These are phyloP conservation scores for Galaxias olidus DNA, from an alignment of 2,797 vertebrate species.

Conservation along the genomic window DNA sequence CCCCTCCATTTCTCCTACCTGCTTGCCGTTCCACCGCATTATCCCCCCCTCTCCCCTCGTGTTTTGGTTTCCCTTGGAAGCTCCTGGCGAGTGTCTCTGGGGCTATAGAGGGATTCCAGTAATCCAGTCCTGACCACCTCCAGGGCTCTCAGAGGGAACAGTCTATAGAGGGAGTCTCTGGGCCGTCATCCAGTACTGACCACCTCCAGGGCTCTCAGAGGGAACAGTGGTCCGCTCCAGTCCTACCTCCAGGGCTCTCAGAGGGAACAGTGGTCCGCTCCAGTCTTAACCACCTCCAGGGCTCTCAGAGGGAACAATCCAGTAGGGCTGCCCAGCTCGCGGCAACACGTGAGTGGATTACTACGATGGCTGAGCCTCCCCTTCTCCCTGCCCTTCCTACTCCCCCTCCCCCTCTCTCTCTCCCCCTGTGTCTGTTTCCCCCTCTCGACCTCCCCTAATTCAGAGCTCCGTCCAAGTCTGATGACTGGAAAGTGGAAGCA, in stretches of 20 bases:
- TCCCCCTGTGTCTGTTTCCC: background rate
- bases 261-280: constrained; percentile 10
- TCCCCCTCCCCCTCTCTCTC: constrained; percentile 5
- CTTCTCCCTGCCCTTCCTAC: constrained; percentile 6
- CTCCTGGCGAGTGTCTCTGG: too few species aligned
- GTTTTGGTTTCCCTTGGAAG: too few species aligned
- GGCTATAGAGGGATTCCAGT: too few species aligned
- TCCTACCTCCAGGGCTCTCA: constrained; percentile 2
- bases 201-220: constrained; percentile 5
- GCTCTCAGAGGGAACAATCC: background rate
- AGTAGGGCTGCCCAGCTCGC: constrained; percentile 16
- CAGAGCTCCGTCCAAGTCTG: constrained; percentile 3
- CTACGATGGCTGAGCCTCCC: constrained; percentile 15
- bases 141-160: background rate
- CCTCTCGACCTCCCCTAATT: constrained; percentile 2
- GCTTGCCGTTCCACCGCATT: constrained; percentile 61
- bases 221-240: constrained; percentile 11
- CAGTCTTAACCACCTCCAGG: constrained; percentile 20
- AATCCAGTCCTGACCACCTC: constrained; percentile 21
- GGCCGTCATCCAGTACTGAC: too few species aligned
- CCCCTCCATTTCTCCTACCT: constrained; percentile 43
- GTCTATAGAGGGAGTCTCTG: too few species aligned
- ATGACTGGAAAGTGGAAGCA: constrained; percentile 9
- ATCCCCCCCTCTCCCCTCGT: constrained; percentile 34
- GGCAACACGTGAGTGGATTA: constrained; percentile 53